phyloP scores from a whole-genome alignment of 2,888 invertebrate species.

The Heliothis peltigera region DNA sequence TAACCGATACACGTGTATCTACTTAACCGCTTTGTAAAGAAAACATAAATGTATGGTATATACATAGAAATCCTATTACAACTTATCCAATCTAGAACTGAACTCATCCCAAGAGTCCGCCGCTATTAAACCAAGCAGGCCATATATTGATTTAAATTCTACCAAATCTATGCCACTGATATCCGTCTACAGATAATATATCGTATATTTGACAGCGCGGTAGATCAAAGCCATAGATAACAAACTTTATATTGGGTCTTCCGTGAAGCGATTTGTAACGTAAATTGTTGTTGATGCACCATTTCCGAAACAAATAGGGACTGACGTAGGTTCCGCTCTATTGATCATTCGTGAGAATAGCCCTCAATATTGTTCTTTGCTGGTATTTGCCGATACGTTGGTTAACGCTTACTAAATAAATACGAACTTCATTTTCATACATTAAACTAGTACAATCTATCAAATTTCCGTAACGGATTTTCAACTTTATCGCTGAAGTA shows the following conservation, averaged over 20 bases:
- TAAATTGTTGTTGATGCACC: conserved; percentile 63
- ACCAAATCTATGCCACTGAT: conserved; percentile 9
- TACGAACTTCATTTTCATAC: too few relatives aligned
- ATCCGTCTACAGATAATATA: conserved; percentile 11
- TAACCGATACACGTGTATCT: background rate
- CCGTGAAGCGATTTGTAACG: conserved; percentile 60
- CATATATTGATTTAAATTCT: conserved; percentile 8
- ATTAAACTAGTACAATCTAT: too few relatives aligned
- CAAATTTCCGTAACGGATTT: too few relatives aligned
- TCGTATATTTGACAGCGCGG: conserved; percentile 22
- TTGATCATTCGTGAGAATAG: conserved; percentile 21
- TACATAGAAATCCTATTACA: conserved; percentile 20
- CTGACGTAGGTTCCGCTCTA: conserved; percentile 36
- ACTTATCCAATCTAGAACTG: conserved; percentile 16
- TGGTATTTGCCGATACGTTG: conserved; percentile 2
- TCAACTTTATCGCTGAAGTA: too few relatives aligned
- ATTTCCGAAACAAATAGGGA: conserved; percentile 61
- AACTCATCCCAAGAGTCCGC: conserved; percentile 8
- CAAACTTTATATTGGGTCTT: conserved; percentile 46
- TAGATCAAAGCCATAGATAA: conserved; percentile 44
- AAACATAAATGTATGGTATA: conserved; percentile 10
- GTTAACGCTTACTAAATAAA: too few relatives aligned
- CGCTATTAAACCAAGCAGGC: conserved; percentile 6
- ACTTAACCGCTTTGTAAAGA: background rate
- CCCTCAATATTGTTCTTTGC: conserved; percentile 6